phyloP scores from a whole-genome alignment of 1,140 invertebrate genomes.

The Tetramorium parvispinum region DNA sequence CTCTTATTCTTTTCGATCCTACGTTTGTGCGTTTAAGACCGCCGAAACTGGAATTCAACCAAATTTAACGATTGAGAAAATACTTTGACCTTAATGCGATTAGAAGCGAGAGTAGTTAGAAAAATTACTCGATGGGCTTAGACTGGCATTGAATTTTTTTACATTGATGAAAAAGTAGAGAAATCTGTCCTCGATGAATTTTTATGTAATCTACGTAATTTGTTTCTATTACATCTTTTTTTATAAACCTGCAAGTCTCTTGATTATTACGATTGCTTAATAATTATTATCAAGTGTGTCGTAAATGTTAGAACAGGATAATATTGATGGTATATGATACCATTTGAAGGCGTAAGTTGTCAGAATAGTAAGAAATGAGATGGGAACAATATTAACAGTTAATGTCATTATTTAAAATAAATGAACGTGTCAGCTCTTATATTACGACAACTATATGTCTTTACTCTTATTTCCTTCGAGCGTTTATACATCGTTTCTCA shows the following conservation, averaged over 20 bases:
- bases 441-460: not conserved
- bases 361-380: not conserved
- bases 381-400: not conserved
- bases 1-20: conserved; percentile 21
- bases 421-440: not conserved
- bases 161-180: not conserved
- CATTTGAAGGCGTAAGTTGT: not conserved
- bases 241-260: not conserved
- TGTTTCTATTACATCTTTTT: conserved; percentile 5
- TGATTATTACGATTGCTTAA: not conserved
- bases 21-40: not conserved
- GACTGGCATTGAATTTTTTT: not conserved
- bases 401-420: not conserved
- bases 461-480: not conserved
- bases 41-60: conserved; percentile 5
- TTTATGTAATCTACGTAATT: not conserved
- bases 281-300: not conserved
- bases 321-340: too few species aligned
- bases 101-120: not conserved
- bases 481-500: not conserved
- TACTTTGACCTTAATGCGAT: conserved; percentile 8
- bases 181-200: conserved; percentile 12
- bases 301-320: not conserved
- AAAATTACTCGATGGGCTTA: conserved; percentile 8
- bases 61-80: conserved; percentile 39